phyloP scores from a whole-genome alignment of 2,113 vertebrate species.

The Xenotilapia longispinis region DNA sequence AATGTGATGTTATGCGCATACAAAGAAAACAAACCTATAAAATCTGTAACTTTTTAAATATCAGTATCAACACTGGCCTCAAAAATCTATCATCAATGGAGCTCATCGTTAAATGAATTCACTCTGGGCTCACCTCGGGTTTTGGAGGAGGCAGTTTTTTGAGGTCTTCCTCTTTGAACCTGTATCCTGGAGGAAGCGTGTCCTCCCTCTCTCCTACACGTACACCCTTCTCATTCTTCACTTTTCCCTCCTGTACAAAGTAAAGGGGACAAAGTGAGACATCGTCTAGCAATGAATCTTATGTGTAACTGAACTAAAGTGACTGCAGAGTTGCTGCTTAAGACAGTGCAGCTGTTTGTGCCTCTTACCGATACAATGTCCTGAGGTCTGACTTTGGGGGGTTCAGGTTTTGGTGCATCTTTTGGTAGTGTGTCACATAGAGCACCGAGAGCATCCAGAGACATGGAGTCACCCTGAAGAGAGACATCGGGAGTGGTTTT shows the following conservation, averaged over 20 bases:
- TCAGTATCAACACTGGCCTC: not conserved
- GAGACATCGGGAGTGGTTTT: not conserved
- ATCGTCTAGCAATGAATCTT: not conserved
- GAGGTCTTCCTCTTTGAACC: constrained; percentile 42
- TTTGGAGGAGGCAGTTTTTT: constrained; percentile 43
- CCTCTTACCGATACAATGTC: constrained; percentile 56
- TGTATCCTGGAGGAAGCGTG: constrained; percentile 56
- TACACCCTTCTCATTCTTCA: constrained; percentile 51
- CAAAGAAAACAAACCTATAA: not conserved
- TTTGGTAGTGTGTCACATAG: constrained; percentile 37
- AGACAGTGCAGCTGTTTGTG: not conserved
- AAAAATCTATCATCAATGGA: not conserved
- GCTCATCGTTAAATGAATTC: not conserved
- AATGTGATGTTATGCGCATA: not conserved
- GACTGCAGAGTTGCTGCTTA: not conserved
- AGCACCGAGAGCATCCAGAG: constrained; percentile 52
- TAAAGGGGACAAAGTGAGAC: not conserved
- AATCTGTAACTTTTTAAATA: not conserved
- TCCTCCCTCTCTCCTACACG: constrained; percentile 63
- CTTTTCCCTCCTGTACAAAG: constrained; percentile 44
- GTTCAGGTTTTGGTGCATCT: constrained; percentile 40
- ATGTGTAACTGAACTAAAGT: not conserved
- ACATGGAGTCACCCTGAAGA: constrained; percentile 27
- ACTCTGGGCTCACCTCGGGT: constrained; percentile 46
- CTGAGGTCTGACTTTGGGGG: constrained; percentile 51